phyloP scores from a whole-genome alignment of 1,140 invertebrate genomes.

The Drosophila nigromelanica region DNA sequence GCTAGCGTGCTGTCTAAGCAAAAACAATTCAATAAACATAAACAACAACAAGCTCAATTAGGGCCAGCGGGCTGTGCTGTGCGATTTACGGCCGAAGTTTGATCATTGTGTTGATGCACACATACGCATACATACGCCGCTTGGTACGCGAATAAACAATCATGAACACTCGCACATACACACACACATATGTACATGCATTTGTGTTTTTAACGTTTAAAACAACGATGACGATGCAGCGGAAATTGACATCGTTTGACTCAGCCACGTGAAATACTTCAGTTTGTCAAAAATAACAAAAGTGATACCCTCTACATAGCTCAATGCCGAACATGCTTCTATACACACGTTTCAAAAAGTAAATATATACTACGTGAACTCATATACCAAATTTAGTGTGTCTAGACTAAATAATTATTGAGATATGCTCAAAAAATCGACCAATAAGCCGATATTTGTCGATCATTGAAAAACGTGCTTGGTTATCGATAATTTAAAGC shows the following conservation, averaged over 20 bases:
- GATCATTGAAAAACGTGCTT: too few species aligned
- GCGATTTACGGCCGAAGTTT: background rate
- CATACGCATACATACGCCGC: background rate
- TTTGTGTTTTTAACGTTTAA: background rate
- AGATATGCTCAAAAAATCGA: too few species aligned
- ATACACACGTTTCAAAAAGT: too few species aligned
- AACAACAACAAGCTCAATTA: slow-evolving; percentile 42
- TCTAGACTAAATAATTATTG: too few species aligned
- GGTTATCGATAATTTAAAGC: too few species aligned
- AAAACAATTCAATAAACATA: slow-evolving; percentile 36
- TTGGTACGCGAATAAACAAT: background rate
- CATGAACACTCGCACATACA: background rate
- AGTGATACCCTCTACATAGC: too few species aligned
- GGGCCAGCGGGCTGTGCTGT: slow-evolving; percentile 3
- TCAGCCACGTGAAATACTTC: slow-evolving; percentile 1
- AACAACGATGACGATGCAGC: background rate
- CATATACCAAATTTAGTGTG: too few species aligned
- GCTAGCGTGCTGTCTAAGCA: slow-evolving; percentile 51
- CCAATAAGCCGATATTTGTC: too few species aligned
- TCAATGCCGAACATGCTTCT: too few species aligned
- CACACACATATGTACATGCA: background rate
- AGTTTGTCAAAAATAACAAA: background rate
- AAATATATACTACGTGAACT: too few species aligned
- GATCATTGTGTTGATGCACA: slow-evolving; percentile 1
- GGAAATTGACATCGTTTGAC: slow-evolving; percentile 7